phyloP scores from a whole-genome alignment of 2,113 vertebrate species.

The Hippocampus zosterae region DNA sequence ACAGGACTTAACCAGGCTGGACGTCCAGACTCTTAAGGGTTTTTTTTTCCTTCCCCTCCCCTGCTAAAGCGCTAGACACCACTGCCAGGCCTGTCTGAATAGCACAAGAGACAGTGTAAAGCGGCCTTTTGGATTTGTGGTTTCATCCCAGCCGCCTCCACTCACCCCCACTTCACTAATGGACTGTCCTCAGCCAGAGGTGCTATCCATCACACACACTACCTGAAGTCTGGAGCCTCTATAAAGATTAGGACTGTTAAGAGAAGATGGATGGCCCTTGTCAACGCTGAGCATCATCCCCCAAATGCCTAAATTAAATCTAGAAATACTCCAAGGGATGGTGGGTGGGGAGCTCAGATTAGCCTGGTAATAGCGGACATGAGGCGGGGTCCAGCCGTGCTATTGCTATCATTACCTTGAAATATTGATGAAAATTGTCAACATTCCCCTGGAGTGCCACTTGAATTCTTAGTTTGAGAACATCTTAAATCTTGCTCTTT shows the following conservation, averaged over 20 bases:
- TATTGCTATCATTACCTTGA: conserved; percentile 54
- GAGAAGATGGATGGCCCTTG: conserved; percentile 86
- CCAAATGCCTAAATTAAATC: conserved; percentile 81
- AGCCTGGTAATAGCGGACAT: conserved; percentile 67
- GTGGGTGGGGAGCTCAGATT: conserved; percentile 80
- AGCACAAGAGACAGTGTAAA: conserved; percentile 53
- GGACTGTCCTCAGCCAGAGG: conserved; percentile 65
- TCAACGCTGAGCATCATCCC: conserved; percentile 76
- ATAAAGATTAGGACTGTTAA: conserved; percentile 87
- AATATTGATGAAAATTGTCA: conserved; percentile 62
- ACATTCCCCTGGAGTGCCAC: conserved; percentile 45
- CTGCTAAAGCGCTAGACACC: conserved; percentile 41
- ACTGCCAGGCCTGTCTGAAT: conserved; percentile 39
- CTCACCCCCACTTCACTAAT: conserved; percentile 32
- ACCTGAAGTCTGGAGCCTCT: conserved; percentile 80
- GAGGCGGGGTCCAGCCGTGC: conserved; percentile 36
- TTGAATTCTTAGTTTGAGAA: conserved; percentile 44
- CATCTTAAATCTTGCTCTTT: conserved; percentile 31
- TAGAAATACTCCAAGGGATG: conserved; percentile 67
- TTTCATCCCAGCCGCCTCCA: conserved; percentile 50
- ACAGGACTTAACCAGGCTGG: too few relatives aligned
- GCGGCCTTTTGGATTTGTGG: conserved; percentile 46
- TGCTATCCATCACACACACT: conserved; percentile 82
- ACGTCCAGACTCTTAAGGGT: background rate
- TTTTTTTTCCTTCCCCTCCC: conserved; percentile 9